Base-by-base conservation (phyloP, 2,113 vertebrate genomes). In the Lonchura striata region DNA sequence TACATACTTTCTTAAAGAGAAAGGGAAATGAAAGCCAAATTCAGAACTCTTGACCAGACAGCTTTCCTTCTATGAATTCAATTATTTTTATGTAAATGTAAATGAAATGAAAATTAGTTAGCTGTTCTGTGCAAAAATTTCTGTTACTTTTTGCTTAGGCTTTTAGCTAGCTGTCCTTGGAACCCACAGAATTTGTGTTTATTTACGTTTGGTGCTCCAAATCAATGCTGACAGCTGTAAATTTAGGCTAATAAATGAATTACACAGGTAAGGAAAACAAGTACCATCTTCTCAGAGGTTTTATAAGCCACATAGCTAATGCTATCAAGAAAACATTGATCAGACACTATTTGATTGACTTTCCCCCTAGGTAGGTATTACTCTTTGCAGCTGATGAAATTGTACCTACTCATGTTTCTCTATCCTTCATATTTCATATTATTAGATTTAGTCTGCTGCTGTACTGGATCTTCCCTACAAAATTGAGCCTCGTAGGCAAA, bases 221-320 rank as follows among this genome's bases (percentile, higher is more conserved):
- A 97, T 97, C 75, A 96, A 46, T 96, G 72, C 75, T 96, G 94
- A 96, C 95, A 97, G 79, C 52, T 97, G 72, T 97, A 97, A 97
- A 97, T 97, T 96, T 92, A 82, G 39, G 74, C 91, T 97, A 97
- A 97, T 97, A 97, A 97, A 96, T 96, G 94, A 96, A 91, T 95
- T 98, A 94, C 85, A 89, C 66, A 92, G 87, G 70, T 88, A 96
- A 95, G 88, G 49, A 91, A 97, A 97, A 96, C 84, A 95, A 96
- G 68, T 27, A 22, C 47, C 42, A 33, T 75, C 22, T 97, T 90
- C 79, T 91, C 88, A 83, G 94, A 90, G 92, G 52, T 19, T 80
- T 21, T 78, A 47, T 87, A 96, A 93, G 23, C 52, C 83, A 52
- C 23, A 89, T 68, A 96, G 54, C 39, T 94, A 96, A 97, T 39